Base-by-base conservation (phyloP, 1,140 invertebrate genomes). In the Periplaneta americana region DNA sequence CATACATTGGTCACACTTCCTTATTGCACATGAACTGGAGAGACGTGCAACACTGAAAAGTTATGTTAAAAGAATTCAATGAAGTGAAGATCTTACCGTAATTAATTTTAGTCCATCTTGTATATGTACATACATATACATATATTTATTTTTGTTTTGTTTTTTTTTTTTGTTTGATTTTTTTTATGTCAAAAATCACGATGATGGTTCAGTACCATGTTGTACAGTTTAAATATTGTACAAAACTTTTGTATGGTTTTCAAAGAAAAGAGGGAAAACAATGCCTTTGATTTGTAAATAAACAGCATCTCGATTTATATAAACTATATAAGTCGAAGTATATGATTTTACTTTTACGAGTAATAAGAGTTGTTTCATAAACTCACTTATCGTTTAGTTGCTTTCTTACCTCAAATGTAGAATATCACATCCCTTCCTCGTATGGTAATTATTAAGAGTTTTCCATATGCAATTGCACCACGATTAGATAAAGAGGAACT, bases 171-270 rank as follows among this genome's bases (percentile, higher is more conserved):
- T 78, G 34, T 35, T 78, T 39, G 22, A 36, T 22, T 48, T 34
- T 80, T 11, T n/a, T 3, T 18, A 28, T 36, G 28, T 34, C 76
- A 36, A n/a, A 35, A 34, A 35, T 22, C 34, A 78, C 35, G n/a
- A 22, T 35, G 32, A 28, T 39, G 76, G 35, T 37, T n/a, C 34
- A 78, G n/a, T 31, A 78, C 36, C 36, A 34, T 78, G 76, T 31
- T 81, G 81, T 81, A 81, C 81, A 81, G 81, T 81, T 81, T 48
- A 81, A 78, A 78, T 77, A 77, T 81, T 81, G 81, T 81, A 81
- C 81, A 81, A 75, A 81, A 32, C 22, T 81, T 81, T 81, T 81
- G 75, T 81, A 81, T 81, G 81, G 74, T 81, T 81, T 81, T 81
- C 76, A 75, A 32, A 81, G 36, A 35, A 48, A 57, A 75, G 39